Conservation (phyloP, 92 coral and sea anemone species). For the Actinostola sp. region DNA sequence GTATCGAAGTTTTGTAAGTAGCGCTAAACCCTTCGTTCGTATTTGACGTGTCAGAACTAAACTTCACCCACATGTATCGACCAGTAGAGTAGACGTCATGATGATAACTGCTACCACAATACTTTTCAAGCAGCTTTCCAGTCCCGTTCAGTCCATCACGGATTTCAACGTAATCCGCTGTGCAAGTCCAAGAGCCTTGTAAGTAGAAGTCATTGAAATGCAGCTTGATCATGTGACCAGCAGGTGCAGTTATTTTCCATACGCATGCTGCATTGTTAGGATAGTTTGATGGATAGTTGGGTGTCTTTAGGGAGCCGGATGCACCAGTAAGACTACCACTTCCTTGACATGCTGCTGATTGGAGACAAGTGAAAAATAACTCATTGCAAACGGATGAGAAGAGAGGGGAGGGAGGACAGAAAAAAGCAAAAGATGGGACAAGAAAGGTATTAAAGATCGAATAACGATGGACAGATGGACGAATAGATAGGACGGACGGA, state of each 20-base stretch:
- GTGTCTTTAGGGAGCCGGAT: not conserved
- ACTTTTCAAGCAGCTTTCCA: not conserved
- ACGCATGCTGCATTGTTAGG: not conserved
- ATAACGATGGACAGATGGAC: too few species aligned
- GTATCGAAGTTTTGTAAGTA: not conserved
- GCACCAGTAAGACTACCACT: not conserved
- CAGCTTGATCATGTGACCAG: slow-evolving; percentile 2
- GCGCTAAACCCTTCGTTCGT: not conserved
- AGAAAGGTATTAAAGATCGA: too few species aligned
- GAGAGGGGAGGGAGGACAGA: too few species aligned
- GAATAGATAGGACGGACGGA: too few species aligned
- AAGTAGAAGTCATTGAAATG: not conserved
- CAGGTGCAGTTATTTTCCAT: slow-evolving; percentile 16
- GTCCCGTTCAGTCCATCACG: slow-evolving; percentile 1
- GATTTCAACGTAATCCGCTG: not conserved
- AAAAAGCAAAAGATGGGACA: too few species aligned
- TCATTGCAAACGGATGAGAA: too few species aligned
- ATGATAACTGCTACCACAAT: not conserved
- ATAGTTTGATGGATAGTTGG: not conserved
- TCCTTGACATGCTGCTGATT: not conserved
- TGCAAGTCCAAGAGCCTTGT: not conserved
- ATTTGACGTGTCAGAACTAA: not conserved
- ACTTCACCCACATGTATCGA: slow-evolving; percentile 11
- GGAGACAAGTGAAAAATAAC: too few species aligned
- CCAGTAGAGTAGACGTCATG: not conserved